Percentiles rank a stretch among this genome's conserved stretches.
phyloP scores from a whole-genome alignment of 1,140 invertebrate species.

The Anadara kagoshimensis region DNA sequence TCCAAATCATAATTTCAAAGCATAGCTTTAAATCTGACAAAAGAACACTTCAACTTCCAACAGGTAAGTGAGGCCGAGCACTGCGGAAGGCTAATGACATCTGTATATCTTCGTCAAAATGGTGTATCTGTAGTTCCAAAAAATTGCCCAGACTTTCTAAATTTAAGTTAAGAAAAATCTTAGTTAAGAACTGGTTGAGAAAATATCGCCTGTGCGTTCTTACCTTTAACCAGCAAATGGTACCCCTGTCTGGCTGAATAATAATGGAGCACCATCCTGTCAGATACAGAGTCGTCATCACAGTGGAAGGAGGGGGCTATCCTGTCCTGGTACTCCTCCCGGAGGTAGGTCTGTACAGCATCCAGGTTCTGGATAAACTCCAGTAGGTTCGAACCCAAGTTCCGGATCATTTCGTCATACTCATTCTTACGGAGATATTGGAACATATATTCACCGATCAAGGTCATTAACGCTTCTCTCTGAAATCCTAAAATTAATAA shows the following conservation, averaged over 20 bases:
- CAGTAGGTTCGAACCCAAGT: slow-evolving; percentile 55
- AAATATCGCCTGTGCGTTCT: too few species aligned
- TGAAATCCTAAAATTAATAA: slow-evolving; percentile 39
- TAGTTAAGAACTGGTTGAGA: too few species aligned
- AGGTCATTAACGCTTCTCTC: slow-evolving; percentile 45
- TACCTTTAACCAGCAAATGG: slow-evolving; percentile 51
- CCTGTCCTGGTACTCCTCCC: slow-evolving; percentile 51
- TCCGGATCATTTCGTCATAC: slow-evolving; percentile 57
- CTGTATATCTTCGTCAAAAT: too few species aligned
- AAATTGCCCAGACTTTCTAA: too few species aligned
- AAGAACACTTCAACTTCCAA: too few species aligned
- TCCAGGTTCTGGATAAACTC: slow-evolving; percentile 61
- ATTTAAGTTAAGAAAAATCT: too few species aligned
- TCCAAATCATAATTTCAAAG: too few species aligned
- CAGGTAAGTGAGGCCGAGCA: too few species aligned
- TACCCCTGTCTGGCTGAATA: slow-evolving; percentile 52
- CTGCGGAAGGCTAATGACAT: too few species aligned
- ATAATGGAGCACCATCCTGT: slow-evolving; percentile 60
- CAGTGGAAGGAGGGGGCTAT: slow-evolving; percentile 59
- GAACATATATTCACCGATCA: slow-evolving; percentile 56
- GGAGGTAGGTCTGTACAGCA: slow-evolving; percentile 49
- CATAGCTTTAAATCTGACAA: too few species aligned
- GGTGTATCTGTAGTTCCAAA: too few species aligned
- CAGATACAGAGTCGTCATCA: slow-evolving; percentile 51
- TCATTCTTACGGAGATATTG: slow-evolving; percentile 42